These are phyloP conservation scores for Aleiodes alternator DNA, from an alignment of 2,888 invertebrate species.

Conservation along the genomic window DNA sequence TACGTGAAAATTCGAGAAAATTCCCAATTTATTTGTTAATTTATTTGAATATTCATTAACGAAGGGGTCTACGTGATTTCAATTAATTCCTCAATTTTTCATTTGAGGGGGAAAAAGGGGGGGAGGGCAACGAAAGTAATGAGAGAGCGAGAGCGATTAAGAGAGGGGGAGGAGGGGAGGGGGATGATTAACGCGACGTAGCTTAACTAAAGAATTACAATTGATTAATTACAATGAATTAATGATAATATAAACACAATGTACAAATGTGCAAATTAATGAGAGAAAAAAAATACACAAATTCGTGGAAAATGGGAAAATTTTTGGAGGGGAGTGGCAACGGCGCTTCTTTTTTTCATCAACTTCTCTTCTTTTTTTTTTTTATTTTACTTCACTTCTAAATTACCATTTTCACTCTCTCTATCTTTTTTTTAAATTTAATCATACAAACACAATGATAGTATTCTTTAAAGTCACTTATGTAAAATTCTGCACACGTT, in stretches of 20 bases:
- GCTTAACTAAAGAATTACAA: conserved; percentile 1
- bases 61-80: conserved; percentile 12
- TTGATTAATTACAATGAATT: conserved; percentile 30
- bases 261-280: conserved; percentile 23
- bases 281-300: conserved; percentile 11
- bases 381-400: background rate
- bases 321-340: conserved; percentile 53
- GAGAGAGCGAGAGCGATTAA: conserved; percentile 33
- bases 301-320: conserved; percentile 19
- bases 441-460: conserved; percentile 48
- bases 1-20: background rate
- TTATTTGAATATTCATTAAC: conserved; percentile 18
- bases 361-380: background rate
- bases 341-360: conserved; percentile 47
- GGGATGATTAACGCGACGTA: conserved; percentile 2
- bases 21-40: background rate
- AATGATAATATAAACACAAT: conserved; percentile 30
- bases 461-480: conserved; percentile 61
- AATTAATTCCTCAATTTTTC: conserved; percentile 7
- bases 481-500: conserved; percentile 65
- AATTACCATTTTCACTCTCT: conserved; percentile 19
- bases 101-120: background rate
- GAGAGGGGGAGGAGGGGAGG: background rate
- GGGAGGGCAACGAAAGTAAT: background rate
- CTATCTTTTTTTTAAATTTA: background rate